Evolutionary conservation across 2,113 vertebrate species (phyloP).

Genomic region (Protomyctophum bolini): DNA sequence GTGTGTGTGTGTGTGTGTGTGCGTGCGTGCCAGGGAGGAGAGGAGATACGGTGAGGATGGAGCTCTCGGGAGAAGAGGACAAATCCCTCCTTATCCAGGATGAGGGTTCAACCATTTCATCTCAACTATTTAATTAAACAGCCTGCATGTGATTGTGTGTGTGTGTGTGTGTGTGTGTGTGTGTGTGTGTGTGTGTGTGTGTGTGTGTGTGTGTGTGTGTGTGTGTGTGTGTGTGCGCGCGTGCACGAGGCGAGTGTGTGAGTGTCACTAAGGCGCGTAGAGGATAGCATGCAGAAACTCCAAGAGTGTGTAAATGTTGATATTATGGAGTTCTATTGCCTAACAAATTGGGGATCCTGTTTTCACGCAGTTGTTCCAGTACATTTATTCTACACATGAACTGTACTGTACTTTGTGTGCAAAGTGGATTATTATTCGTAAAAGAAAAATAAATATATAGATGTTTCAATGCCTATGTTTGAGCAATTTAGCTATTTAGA

Average conservation of each 20-base stretch:
- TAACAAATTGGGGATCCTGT: too few relatives aligned
- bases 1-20: too few relatives aligned
- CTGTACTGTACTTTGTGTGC: too few relatives aligned
- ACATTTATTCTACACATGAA: too few relatives aligned
- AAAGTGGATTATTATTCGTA: too few relatives aligned
- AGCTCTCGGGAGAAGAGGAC: background rate
- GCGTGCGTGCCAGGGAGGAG: background rate
- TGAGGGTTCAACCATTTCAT: constrained; percentile 50
- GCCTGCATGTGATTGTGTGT: background rate
- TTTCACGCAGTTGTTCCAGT: too few relatives aligned
- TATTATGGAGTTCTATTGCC: too few relatives aligned
- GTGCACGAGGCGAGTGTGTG: constrained; percentile 12
- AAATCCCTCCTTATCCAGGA: constrained; percentile 33
- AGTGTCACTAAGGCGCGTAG: constrained; percentile 8
- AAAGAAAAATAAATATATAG: too few relatives aligned
- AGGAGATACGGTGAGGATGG: constrained; percentile 3
- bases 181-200: constrained; percentile 1
- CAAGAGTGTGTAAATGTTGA: too few relatives aligned
- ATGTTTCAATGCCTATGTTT: too few relatives aligned
- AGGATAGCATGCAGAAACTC: too few relatives aligned
- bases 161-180: background rate
- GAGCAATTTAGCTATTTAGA: too few relatives aligned
- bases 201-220: background rate
- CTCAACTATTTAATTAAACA: constrained; percentile 51
- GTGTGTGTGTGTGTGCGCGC: constrained; percentile 10